Evolutionary conservation across 2,113 vertebrate species (phyloP).

Genomic region (Labeo rohita): DNA sequence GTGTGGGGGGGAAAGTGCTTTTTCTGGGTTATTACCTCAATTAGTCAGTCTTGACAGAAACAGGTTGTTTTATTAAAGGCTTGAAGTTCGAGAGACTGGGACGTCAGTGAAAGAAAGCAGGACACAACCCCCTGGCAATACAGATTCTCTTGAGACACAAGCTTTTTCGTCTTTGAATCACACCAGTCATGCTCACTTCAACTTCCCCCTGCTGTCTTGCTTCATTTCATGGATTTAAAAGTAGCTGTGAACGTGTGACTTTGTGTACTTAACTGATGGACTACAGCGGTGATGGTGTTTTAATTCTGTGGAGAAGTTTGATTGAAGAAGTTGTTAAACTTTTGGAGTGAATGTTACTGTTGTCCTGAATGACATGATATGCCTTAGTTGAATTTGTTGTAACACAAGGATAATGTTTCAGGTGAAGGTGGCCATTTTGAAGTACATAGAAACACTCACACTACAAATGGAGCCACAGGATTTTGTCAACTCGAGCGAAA

Average conservation of each 20-base stretch:
- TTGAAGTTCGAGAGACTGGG: neutral
- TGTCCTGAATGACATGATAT: neutral
- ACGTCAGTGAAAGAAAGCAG: neutral
- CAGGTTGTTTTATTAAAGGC: neutral
- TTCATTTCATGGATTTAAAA: neutral
- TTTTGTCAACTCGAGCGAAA: conserved; percentile 97
- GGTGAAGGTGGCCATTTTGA: conserved; percentile 97
- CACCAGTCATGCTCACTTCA: neutral
- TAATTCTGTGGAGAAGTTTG: neutral
- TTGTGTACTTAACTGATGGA: neutral
- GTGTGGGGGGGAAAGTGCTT: neutral
- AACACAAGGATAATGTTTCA: conserved; percentile 65
- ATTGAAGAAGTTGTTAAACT: neutral
- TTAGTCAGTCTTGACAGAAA: neutral
- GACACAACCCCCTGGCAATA: neutral
- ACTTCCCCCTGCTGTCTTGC: neutral
- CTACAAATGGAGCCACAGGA: conserved; percentile 95
- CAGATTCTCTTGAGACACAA: neutral
- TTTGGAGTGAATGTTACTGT: neutral
- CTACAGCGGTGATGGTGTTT: neutral
- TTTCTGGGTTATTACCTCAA: neutral
- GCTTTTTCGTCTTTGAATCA: conserved; percentile 1
- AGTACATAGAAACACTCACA: conserved; percentile 93
- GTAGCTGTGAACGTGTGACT: neutral
- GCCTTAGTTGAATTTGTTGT: conserved; percentile 6